Conservation (phyloP, 1,140 invertebrate genomes). For the Calliopsis andreniformis region DNA sequence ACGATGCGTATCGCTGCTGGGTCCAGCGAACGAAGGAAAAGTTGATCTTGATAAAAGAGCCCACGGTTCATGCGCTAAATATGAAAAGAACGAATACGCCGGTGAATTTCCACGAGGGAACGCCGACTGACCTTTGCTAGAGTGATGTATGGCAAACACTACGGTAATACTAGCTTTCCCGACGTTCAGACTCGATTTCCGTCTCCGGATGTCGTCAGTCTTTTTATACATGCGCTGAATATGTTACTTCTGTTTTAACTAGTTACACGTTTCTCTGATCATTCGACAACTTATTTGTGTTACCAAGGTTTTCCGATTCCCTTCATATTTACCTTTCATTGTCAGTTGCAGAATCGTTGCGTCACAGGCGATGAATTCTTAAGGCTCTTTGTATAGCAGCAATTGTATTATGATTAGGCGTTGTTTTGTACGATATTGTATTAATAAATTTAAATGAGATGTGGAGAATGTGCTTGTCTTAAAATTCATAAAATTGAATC, state of each 20-base stretch:
- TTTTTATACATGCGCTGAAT: constrained; percentile 17
- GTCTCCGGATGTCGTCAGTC: constrained; percentile 1
- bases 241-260: constrained; percentile 15
- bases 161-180: constrained; percentile 13
- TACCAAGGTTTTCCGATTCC: neutral
- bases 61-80: constrained; percentile 10
- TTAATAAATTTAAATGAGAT: no score
- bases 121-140: constrained; percentile 26
- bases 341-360: no score
- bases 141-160: constrained; percentile 15
- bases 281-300: constrained; percentile 20
- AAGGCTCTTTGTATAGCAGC: neutral
- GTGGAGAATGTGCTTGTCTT: no score
- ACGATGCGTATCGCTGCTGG: constrained; percentile 7
- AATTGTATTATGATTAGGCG: no score
- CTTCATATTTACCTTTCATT: neutral
- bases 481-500: no score
- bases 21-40: neutral
- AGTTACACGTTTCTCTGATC: constrained; percentile 5
- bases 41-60: constrained; percentile 51
- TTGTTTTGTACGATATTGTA: no score
- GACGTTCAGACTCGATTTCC: constrained; percentile 19
- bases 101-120: constrained; percentile 13
- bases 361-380: no score
- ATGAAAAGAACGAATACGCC: constrained; percentile 33